Conservation (phyloP, 2,113 vertebrate species). For the Hippocampus mohnikei region DNA sequence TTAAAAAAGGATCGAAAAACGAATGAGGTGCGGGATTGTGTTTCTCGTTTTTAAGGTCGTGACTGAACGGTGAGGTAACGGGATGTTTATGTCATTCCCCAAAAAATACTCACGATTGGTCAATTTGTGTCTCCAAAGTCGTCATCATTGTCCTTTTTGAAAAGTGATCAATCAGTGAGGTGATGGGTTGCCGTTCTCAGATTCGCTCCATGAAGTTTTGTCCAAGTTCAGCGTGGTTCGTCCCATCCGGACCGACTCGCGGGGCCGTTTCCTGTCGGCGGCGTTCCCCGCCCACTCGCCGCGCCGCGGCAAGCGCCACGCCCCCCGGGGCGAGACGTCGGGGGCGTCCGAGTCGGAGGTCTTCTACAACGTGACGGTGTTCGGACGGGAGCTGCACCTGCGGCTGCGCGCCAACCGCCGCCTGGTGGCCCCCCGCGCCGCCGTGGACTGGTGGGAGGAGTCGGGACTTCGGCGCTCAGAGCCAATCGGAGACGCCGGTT, state of each 20-base stretch:
- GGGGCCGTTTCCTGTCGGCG: slow-evolving; percentile 78
- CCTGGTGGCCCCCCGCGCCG: slow-evolving; percentile 85
- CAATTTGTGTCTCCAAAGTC: background rate
- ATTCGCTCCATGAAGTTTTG: slow-evolving; percentile 71
- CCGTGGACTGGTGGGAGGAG: slow-evolving; percentile 89
- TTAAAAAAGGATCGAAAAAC: too few relatives aligned
- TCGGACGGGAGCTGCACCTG: slow-evolving; percentile 86
- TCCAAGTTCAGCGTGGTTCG: slow-evolving; percentile 79
- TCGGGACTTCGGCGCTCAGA: slow-evolving; percentile 73
- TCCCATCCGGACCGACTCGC: slow-evolving; percentile 82
- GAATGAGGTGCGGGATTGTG: background rate
- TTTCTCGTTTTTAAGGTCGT: background rate
- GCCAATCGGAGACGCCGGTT: slow-evolving; percentile 79
- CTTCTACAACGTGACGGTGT: slow-evolving; percentile 94
- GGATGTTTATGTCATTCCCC: background rate
- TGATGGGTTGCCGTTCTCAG: slow-evolving; percentile 56
- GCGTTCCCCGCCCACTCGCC: slow-evolving; percentile 70
- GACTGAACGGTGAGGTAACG: background rate
- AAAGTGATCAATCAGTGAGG: background rate
- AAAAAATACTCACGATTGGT: background rate
- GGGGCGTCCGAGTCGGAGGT: slow-evolving; percentile 55
- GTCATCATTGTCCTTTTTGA: background rate
- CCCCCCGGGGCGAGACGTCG: background rate
- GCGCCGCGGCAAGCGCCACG: slow-evolving; percentile 73
- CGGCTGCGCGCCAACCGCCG: slow-evolving; percentile 79